Conservation (phyloP, 2,888 invertebrate species). For the Drosophila fulvimacula region DNA sequence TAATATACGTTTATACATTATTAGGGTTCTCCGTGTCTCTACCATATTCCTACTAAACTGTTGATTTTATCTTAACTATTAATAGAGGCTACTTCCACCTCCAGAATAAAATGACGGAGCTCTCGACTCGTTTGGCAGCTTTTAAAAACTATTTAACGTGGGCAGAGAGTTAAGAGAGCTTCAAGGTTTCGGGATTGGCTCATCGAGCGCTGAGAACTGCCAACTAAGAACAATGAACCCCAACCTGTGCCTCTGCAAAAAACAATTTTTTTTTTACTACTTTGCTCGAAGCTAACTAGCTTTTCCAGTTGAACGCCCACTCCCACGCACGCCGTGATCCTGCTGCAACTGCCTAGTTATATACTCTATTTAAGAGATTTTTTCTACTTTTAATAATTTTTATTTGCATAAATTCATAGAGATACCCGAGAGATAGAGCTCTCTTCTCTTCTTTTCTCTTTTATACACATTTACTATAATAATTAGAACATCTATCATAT, state of each 20-base stretch:
- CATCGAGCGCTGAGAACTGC: slow-evolving; percentile 28
- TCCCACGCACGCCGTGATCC: slow-evolving; percentile 26
- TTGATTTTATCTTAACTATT: slow-evolving; percentile 6
- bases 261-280: neutral
- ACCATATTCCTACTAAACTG: neutral
- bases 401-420: neutral
- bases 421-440: too few species aligned
- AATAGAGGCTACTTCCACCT: neutral
- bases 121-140: slow-evolving; percentile 42
- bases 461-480: neutral
- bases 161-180: neutral
- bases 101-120: neutral
- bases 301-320: slow-evolving; percentile 43
- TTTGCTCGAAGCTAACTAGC: slow-evolving; percentile 19
- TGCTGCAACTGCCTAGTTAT: neutral
- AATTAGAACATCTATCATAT: neutral
- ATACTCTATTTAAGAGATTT: too few species aligned
- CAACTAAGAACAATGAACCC: slow-evolving; percentile 60
- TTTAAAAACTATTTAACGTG: slow-evolving; percentile 11
- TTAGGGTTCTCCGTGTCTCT: neutral
- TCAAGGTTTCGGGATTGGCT: slow-evolving; percentile 46
- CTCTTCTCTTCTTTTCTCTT: neutral
- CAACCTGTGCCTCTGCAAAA: slow-evolving; percentile 23
- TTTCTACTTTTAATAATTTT: neutral
- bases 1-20: neutral